phyloP scores from a whole-genome alignment of 2,113 vertebrate genomes.

The Sinocyclocheilus rhinocerous region DNA sequence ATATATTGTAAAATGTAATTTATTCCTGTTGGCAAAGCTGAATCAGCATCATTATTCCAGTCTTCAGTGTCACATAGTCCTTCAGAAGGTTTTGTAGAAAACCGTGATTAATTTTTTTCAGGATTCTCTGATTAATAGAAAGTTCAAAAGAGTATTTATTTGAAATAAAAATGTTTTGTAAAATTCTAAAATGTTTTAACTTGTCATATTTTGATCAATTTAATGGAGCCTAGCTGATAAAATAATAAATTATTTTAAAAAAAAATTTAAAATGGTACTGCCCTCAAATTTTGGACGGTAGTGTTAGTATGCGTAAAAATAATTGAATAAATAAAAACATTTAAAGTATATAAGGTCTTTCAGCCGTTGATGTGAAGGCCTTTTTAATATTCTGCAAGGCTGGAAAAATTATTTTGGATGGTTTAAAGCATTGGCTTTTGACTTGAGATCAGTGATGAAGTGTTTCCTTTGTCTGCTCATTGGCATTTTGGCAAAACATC shows the following conservation, averaged over 20 bases:
- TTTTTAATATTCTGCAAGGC: background rate
- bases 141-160: background rate
- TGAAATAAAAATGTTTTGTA: background rate
- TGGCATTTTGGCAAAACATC: background rate
- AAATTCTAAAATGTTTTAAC: background rate
- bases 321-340: background rate
- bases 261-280: too few relatives aligned
- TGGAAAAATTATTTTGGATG: background rate
- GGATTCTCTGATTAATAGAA: background rate
- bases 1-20: background rate
- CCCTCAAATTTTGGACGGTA: background rate
- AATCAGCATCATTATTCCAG: too few relatives aligned
- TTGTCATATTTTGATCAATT: background rate
- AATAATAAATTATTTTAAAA: background rate
- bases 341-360: background rate
- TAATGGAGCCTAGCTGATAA: background rate
- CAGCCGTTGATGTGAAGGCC: background rate
- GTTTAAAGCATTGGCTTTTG: background rate
- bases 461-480: too few relatives aligned
- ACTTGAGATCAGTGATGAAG: background rate
- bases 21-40: too few relatives aligned
- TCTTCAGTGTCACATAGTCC: too few relatives aligned
- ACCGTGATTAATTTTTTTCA: background rate
- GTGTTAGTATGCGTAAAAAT: background rate
- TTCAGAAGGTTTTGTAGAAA: background rate